Percentiles rank a stretch among this genome's conserved stretches.
Evolutionary conservation across 2,113 vertebrate species (phyloP).

Genomic region (Mesembrinibis cayennensis): DNA sequence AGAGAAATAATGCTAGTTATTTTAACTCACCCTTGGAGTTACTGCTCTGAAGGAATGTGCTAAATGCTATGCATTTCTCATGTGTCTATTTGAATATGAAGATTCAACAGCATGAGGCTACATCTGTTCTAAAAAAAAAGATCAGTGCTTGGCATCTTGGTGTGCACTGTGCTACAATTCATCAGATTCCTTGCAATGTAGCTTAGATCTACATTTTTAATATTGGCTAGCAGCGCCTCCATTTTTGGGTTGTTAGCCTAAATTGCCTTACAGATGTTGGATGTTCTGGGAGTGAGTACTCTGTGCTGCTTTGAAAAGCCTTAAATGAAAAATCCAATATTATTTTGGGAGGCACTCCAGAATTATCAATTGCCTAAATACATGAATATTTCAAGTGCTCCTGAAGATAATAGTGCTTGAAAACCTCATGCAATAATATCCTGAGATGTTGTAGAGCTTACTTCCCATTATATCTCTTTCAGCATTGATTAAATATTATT

Average conservation of each 20-base stretch:
- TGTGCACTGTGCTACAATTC: background rate
- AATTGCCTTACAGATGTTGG: conserved; percentile 52
- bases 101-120: conserved; percentile 42
- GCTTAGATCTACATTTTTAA: conserved; percentile 46
- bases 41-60: conserved; percentile 35
- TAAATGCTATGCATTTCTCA: conserved; percentile 38
- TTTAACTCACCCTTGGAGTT: conserved; percentile 17
- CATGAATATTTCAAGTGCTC: conserved; percentile 51
- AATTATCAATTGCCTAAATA: conserved; percentile 48
- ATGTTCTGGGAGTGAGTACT: background rate
- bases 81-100: conserved; percentile 50
- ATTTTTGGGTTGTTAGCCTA: background rate
- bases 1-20: conserved; percentile 48
- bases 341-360: conserved; percentile 50
- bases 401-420: conserved; percentile 50
- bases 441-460: conserved; percentile 12
- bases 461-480: conserved; percentile 38
- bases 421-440: conserved; percentile 27
- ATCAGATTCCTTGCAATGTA: background rate
- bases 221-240: background rate
- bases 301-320: conserved; percentile 2
- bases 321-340: conserved; percentile 33
- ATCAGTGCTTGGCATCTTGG: conserved; percentile 3
- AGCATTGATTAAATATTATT: conserved; percentile 49
- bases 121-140: conserved; percentile 41